phyloP scores from a whole-genome alignment of 1,140 invertebrate species.

The Drosophila burlai region DNA sequence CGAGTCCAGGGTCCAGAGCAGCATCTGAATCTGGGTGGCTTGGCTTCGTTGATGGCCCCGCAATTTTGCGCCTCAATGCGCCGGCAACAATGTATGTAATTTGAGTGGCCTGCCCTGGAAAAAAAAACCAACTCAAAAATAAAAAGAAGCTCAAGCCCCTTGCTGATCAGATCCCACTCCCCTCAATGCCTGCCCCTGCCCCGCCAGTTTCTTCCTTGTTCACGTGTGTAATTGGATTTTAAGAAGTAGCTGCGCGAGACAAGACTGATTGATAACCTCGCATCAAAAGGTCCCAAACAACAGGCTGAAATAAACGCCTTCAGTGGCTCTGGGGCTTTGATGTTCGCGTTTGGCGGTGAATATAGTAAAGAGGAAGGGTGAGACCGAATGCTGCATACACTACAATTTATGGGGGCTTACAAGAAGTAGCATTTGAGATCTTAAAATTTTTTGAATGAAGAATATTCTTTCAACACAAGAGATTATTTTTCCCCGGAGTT shows the following conservation, averaged over 20 bases:
- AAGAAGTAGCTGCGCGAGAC: constrained; percentile 72
- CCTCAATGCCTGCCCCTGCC: not conserved
- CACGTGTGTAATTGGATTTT: constrained; percentile 80
- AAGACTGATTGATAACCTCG: constrained; percentile 78
- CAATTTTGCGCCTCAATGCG: constrained; percentile 72
- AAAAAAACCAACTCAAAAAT: constrained; percentile 3
- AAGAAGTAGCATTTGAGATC: not conserved
- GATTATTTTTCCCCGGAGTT: not conserved
- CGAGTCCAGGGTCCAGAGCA: not conserved
- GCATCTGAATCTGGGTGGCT: constrained; percentile 58
- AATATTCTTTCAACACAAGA: not conserved
- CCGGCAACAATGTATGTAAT: constrained; percentile 70
- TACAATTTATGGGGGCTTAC: not conserved
- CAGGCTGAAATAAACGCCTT: constrained; percentile 73
- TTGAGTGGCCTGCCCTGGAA: constrained; percentile 53
- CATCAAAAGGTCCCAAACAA: constrained; percentile 66
- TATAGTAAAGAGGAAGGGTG: not conserved
- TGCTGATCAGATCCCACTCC: constrained; percentile 46
- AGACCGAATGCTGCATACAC: constrained; percentile 7
- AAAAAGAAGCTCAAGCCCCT: constrained; percentile 21
- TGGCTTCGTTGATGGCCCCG: constrained; percentile 30
- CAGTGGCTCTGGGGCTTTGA: constrained; percentile 62
- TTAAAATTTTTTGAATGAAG: not conserved
- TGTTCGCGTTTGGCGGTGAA: constrained; percentile 51
- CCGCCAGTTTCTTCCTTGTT: constrained; percentile 19